Percentiles rank a stretch among this genome's conserved stretches.
Conservation (phyloP, 2,113 vertebrate species). For the Silurus meridionalis region DNA sequence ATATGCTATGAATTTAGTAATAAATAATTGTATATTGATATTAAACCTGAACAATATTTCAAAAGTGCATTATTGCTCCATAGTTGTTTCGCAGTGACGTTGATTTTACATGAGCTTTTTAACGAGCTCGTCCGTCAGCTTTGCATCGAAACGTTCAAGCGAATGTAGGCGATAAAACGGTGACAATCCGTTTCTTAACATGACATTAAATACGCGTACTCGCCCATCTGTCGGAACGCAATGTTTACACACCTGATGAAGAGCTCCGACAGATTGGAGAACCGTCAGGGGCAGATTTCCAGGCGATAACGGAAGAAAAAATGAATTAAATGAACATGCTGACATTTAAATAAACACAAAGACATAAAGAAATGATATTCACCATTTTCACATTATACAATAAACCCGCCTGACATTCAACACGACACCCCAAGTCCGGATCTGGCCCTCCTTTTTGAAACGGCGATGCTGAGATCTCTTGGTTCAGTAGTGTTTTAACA, state of each 20-base stretch:
- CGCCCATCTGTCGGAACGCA: not conserved
- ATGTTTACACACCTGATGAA: slow-evolving; percentile 9
- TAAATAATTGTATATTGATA: no score
- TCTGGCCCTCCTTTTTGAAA: slow-evolving; percentile 40
- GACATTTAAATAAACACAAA: not conserved
- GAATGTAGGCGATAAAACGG: not conserved
- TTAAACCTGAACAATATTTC: no score
- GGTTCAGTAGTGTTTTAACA: slow-evolving; percentile 61
- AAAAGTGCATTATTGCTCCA: no score
- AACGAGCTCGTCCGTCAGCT: no score
- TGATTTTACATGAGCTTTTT: no score
- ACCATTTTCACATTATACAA: no score
- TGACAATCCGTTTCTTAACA: not conserved
- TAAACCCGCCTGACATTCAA: not conserved
- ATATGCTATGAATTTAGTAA: no score
- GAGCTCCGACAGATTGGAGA: slow-evolving; percentile 1
- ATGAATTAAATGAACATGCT: no score
- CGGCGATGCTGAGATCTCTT: slow-evolving; percentile 61
- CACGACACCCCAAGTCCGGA: slow-evolving; percentile 27
- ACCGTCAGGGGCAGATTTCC: not conserved
- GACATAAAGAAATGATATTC: no score
- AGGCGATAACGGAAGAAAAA: not conserved
- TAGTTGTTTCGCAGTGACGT: no score
- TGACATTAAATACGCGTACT: not conserved
- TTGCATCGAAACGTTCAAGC: no score